These are phyloP conservation scores for Subanguina moxae DNA, from an alignment of 1,140 invertebrate species.

Conservation along the genomic window DNA sequence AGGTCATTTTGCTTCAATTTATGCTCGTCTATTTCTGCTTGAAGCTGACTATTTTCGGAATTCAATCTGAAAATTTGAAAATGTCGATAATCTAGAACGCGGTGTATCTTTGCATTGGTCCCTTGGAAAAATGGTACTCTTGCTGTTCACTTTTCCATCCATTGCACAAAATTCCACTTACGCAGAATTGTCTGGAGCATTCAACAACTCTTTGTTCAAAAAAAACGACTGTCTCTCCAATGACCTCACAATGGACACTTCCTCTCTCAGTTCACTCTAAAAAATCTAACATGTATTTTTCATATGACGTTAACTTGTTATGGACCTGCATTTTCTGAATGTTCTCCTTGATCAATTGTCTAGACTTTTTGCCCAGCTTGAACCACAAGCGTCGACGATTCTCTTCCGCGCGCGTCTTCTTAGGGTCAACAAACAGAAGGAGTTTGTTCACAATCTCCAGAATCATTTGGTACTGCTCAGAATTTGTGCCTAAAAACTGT, in stretches of 20 bases:
- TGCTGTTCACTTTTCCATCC: neutral
- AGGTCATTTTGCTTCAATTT: conserved; percentile 79
- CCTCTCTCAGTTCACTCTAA: conserved; percentile 49
- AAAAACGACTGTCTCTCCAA: conserved; percentile 56
- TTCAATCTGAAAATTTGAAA: conserved; percentile 19
- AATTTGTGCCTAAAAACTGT: conserved; percentile 74
- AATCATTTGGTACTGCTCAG: conserved; percentile 60
- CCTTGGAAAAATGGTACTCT: too few relatives aligned
- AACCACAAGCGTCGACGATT: conserved; percentile 68
- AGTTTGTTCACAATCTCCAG: conserved; percentile 95
- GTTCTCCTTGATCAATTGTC: conserved; percentile 69
- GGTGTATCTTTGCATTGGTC: too few relatives aligned
- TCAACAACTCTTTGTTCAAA: conserved; percentile 41
- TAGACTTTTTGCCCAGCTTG: conserved; percentile 77
- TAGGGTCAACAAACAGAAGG: conserved; percentile 88
- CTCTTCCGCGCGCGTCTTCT: conserved; percentile 74
- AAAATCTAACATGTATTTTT: conserved; percentile 68
- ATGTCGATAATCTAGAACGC: too few relatives aligned
- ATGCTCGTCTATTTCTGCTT: conserved; percentile 73
- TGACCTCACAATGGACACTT: conserved; percentile 50
- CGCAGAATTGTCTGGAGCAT: neutral
- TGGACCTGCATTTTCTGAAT: conserved; percentile 68
- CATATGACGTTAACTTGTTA: neutral
- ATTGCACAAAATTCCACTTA: conserved; percentile 1
- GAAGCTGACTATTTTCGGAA: conserved; percentile 22